Evolutionary conservation across 1,140 invertebrate species (phyloP).

Genomic region (Pseudomyrmex cubaensis): DNA sequence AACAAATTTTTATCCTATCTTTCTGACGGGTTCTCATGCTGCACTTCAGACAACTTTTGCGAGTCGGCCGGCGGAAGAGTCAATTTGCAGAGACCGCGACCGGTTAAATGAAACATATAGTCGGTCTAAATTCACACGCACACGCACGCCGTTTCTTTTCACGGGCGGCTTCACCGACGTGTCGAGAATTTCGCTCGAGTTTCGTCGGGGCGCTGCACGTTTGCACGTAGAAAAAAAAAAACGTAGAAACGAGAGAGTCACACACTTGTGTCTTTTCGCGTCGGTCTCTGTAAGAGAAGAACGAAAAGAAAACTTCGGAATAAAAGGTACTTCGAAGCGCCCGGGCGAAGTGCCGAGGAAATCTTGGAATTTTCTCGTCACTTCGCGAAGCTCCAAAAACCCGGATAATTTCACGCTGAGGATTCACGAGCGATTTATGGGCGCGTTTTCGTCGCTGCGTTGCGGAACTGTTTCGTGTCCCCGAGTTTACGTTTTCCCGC

Average conservation of each 20-base stretch:
- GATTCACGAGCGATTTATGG: slow-evolving; percentile 68
- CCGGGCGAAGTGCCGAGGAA: slow-evolving; percentile 34
- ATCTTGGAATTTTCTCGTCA: slow-evolving; percentile 59
- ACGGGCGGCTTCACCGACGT: background rate
- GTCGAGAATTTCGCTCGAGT: slow-evolving; percentile 46
- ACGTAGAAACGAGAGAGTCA: background rate
- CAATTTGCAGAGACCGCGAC: slow-evolving; percentile 36
- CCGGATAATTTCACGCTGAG: slow-evolving; percentile 61
- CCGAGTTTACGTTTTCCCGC: slow-evolving; percentile 14
- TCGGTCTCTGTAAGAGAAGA: slow-evolving; percentile 26
- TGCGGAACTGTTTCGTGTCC: slow-evolving; percentile 37
- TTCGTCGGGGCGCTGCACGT: background rate
- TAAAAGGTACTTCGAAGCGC: background rate
- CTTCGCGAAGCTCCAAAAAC: slow-evolving; percentile 56
- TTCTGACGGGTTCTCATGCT: background rate
- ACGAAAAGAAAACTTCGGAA: background rate
- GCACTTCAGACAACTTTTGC: slow-evolving; percentile 28
- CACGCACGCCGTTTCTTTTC: slow-evolving; percentile 21
- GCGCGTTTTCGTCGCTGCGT: slow-evolving; percentile 36
- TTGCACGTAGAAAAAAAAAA: slow-evolving; percentile 22
- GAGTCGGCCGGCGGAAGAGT: slow-evolving; percentile 46
- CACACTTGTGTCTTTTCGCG: background rate
- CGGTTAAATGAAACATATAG: slow-evolving; percentile 49
- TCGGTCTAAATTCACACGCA: slow-evolving; percentile 42
- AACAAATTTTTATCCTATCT: slow-evolving; percentile 51